Conservation (phyloP, 2,113 vertebrate species). For the Nycticryphes semicollaris region DNA sequence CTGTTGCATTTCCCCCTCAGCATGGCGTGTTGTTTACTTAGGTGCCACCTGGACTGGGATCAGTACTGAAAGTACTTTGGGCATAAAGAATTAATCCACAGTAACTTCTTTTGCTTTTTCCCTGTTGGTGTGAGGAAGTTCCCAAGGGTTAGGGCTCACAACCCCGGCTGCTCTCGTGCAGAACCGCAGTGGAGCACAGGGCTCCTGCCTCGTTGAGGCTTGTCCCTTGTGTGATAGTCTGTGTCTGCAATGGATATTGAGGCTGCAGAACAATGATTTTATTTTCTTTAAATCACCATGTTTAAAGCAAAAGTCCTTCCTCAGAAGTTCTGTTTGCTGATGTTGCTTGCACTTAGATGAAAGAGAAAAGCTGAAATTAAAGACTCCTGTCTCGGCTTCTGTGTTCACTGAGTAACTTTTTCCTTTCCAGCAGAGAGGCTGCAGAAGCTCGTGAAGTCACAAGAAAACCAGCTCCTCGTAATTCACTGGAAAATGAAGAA, state of each 20-base stretch:
- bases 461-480: constrained; percentile 74
- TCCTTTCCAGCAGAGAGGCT: constrained; percentile 71
- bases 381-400: background rate
- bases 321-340: background rate
- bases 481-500: constrained; percentile 82
- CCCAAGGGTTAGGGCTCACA: background rate
- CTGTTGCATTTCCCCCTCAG: background rate
- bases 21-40: background rate
- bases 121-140: background rate
- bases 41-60: background rate
- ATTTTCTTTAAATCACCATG: background rate
- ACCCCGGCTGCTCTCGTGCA: background rate
- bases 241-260: no score
- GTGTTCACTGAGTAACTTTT: background rate
- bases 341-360: fast-evolving
- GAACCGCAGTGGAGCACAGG: no score
- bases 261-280: background rate
- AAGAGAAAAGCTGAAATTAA: background rate
- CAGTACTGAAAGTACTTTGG: background rate
- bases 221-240: no score
- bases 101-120: no score
- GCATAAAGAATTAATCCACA: background rate
- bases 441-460: constrained; percentile 61
- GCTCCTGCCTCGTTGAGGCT: background rate
- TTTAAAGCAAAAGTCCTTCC: background rate